phyloP scores from a whole-genome alignment of 2,888 invertebrate genomes.

The Clusia tigrina region DNA sequence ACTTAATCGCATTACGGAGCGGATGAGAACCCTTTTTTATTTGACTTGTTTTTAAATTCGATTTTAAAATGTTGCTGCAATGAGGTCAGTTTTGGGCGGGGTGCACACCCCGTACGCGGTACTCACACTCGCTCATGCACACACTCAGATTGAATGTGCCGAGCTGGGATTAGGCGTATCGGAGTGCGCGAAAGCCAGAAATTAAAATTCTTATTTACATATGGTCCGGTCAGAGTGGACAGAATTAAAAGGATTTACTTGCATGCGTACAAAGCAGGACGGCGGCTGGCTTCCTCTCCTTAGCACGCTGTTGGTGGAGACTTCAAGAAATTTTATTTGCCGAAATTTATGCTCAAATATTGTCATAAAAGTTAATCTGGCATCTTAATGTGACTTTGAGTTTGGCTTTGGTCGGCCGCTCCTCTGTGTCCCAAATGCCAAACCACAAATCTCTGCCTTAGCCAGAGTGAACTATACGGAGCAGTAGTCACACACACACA shows the following conservation, averaged over 20 bases:
- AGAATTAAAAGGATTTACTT: background rate
- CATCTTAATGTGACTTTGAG: slow-evolving; percentile 53
- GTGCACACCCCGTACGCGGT: background rate
- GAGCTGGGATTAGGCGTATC: background rate
- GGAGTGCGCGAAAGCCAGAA: background rate
- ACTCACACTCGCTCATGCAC: background rate
- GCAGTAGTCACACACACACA: slow-evolving; percentile 3
- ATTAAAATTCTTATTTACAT: slow-evolving; percentile 9
- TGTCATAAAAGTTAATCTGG: slow-evolving; percentile 49
- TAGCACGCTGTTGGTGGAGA: background rate
- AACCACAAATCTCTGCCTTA: background rate
- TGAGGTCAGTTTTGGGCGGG: slow-evolving; percentile 10
- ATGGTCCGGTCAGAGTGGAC: slow-evolving; percentile 1
- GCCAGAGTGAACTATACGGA: no score
- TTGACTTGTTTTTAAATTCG: slow-evolving; percentile 43
- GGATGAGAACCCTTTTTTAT: slow-evolving; percentile 33
- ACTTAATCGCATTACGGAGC: slow-evolving; percentile 53
- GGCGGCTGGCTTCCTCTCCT: no score
- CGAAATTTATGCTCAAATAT: background rate
- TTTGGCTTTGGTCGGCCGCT: slow-evolving; percentile 30
- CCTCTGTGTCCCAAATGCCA: slow-evolving; percentile 1
- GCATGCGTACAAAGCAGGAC: slow-evolving; percentile 1
- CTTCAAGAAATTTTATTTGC: background rate
- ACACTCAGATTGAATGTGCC: background rate
- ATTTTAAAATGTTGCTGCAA: slow-evolving; percentile 52